phyloP scores from a whole-genome alignment of 2,888 invertebrate species.

The Litoditis marina region DNA sequence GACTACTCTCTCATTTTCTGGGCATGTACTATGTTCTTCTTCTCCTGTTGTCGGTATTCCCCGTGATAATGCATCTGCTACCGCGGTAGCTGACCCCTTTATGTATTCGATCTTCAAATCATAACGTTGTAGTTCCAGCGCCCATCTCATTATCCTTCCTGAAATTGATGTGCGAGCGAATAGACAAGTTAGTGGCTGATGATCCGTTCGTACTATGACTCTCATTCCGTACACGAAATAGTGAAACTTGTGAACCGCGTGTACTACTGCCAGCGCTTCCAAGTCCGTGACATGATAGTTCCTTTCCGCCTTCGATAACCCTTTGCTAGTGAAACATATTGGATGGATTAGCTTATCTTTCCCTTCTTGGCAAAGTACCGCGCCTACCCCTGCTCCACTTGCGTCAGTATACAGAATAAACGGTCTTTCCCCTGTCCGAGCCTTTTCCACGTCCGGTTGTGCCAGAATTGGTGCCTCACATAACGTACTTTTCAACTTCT shows the following conservation, averaged over 20 bases:
- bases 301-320: conserved; percentile 22
- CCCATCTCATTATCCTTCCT: conserved; percentile 14
- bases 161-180: conserved; percentile 4
- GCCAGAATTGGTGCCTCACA: too few relatives aligned
- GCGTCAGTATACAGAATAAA: too few relatives aligned
- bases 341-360: too few relatives aligned
- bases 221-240: conserved; percentile 18
- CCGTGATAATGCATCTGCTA: conserved; percentile 22
- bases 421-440: too few relatives aligned
- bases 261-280: conserved; percentile 29
- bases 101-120: conserved; percentile 9
- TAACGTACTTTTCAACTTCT: too few relatives aligned
- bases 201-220: conserved; percentile 26
- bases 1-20: too few relatives aligned
- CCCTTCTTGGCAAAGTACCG: too few relatives aligned
- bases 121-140: conserved; percentile 5
- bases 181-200: conserved; percentile 17
- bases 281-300: conserved; percentile 28
- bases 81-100: too few relatives aligned
- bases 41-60: neutral
- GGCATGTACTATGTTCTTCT: too few relatives aligned
- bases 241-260: conserved; percentile 19
- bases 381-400: too few relatives aligned
- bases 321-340: conserved; percentile 15
- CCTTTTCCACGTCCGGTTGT: too few relatives aligned